Conservation (phyloP, 2,113 vertebrate genomes). For the Entelurus aequoreus region DNA sequence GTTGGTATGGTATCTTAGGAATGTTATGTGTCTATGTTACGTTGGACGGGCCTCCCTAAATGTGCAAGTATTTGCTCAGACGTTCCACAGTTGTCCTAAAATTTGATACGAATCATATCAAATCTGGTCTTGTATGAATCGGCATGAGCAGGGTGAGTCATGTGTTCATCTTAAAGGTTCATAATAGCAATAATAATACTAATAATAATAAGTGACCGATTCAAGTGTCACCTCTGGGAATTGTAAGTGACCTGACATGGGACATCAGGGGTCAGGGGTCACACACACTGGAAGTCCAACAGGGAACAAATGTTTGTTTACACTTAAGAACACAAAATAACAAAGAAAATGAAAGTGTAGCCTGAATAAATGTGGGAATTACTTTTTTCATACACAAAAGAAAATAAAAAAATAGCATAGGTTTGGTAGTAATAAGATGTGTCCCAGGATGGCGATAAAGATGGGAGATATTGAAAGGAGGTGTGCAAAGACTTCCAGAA, state of each 20-base stretch:
- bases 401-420: background rate
- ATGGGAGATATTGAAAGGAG: background rate
- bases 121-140: no score
- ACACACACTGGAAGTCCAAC: constrained; percentile 39
- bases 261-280: constrained; percentile 52
- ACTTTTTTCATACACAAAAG: background rate
- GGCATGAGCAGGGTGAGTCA: background rate
- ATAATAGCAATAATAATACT: background rate
- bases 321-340: constrained; percentile 29
- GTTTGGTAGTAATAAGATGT: background rate
- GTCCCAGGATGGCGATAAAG: no score
- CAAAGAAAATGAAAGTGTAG: background rate
- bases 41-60: no score
- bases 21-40: no score
- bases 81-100: background rate
- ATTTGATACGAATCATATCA: background rate
- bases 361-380: background rate
- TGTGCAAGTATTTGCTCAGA: no score
- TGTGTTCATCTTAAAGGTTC: background rate
- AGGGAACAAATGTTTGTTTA: constrained; percentile 41
- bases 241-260: constrained; percentile 57
- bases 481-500: background rate
- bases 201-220: constrained; percentile 49
- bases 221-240: constrained; percentile 65
- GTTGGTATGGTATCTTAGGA: no score